phyloP scores from a whole-genome alignment of 2,888 invertebrate species.

The Drosophila affinis region DNA sequence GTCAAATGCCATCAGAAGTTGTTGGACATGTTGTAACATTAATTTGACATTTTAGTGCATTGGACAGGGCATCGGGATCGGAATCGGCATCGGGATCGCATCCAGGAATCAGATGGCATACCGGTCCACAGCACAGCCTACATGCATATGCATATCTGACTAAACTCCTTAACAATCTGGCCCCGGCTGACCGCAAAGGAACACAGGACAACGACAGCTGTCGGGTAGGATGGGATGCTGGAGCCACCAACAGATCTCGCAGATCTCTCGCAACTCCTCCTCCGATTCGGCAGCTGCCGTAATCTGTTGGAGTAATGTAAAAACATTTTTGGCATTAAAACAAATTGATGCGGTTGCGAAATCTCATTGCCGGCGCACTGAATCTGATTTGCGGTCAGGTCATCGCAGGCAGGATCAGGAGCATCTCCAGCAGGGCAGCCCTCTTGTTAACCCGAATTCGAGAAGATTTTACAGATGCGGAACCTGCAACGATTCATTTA shows the following conservation, averaged over 20 bases:
- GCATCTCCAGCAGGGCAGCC: conserved; percentile 28
- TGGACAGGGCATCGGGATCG: conserved; percentile 37
- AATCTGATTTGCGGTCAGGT: conserved; percentile 77
- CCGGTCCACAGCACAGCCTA: background rate
- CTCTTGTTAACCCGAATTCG: conserved; percentile 68
- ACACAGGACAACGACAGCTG: conserved; percentile 69
- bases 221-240: conserved; percentile 69
- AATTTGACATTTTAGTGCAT: conserved; percentile 80
- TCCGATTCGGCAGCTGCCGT: conserved; percentile 55
- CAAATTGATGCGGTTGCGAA: conserved; percentile 56
- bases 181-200: conserved; percentile 54
- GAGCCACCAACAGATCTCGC: conserved; percentile 21
- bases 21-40: conserved; percentile 79
- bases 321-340: conserved; percentile 35
- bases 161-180: conserved; percentile 69
- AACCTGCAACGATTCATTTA: conserved; percentile 69
- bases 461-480: conserved; percentile 53
- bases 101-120: background rate
- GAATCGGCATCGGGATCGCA: background rate
- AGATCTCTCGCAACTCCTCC: conserved; percentile 24
- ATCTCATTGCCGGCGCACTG: conserved; percentile 68
- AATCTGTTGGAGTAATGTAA: conserved; percentile 64
- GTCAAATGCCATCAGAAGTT: conserved; percentile 78
- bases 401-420: conserved; percentile 21
- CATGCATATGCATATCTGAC: conserved; percentile 44